phyloP scores from a whole-genome alignment of 2,797 vertebrate species.

The Macropodus opercularis region DNA sequence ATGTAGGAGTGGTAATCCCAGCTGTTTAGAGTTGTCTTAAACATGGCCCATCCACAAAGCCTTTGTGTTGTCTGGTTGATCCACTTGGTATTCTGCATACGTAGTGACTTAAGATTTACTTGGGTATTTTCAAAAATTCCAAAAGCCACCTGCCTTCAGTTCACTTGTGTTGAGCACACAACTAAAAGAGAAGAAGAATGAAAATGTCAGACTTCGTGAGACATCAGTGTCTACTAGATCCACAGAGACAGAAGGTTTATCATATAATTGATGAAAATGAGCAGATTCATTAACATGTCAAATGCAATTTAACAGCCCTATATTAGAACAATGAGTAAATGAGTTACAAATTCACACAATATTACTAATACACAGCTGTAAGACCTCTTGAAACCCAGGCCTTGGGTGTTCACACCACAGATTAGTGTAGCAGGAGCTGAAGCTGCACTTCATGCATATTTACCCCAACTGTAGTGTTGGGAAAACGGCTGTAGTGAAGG shows the following conservation, averaged over 20 bases:
- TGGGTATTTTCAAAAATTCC: not conserved
- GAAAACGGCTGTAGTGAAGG: constrained; percentile 1
- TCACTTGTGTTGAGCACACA: not conserved
- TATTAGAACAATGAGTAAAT: too few species aligned
- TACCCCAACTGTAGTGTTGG: not conserved
- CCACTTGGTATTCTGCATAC: not conserved
- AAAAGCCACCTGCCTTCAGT: not conserved
- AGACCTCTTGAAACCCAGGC: constrained; percentile 24
- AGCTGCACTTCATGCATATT: not conserved
- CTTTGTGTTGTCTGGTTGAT: constrained; percentile 7
- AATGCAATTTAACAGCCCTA: too few species aligned
- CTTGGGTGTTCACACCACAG: constrained; percentile 38
- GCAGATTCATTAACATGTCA: too few species aligned
- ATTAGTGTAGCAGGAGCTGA: constrained; percentile 34
- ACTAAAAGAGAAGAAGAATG: too few species aligned
- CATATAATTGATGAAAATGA: too few species aligned
- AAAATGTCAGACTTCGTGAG: too few species aligned
- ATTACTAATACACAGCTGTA: too few species aligned
- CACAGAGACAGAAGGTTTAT: too few species aligned
- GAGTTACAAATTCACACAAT: too few species aligned
- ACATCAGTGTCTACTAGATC: too few species aligned
- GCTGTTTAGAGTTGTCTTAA: constrained; percentile 56
- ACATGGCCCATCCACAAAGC: constrained; percentile 32
- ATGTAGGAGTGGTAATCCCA: constrained; percentile 31
- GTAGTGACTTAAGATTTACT: not conserved